Evolutionary conservation across 1,140 invertebrate species (phyloP), one percentile per base, ranked within the genome.

Genomic region (Plutomurus gul): DNA sequence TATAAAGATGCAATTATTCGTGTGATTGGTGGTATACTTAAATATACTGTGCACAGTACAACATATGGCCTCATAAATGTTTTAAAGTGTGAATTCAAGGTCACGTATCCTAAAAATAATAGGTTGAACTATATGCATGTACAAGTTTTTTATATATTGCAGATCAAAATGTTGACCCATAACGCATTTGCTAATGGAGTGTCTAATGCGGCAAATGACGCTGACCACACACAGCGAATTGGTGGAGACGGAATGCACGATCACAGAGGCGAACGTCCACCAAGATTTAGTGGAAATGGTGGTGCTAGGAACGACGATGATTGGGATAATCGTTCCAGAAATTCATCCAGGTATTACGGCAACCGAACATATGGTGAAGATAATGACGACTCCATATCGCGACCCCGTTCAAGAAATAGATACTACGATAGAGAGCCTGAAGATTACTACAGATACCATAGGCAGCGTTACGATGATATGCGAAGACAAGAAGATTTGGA

Each of bases 291-390:
- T 7, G 56, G 27, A 0, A 27, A 30, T 27, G 27, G 25, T 8
- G 18, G 16, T 40, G 10, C 11, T 86, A 88, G 81, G 82, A 86
- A 5, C 85, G 30, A 51, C 16, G 70, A 39, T 13, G 70, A 72
- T 11, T 72, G 70, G 70, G 70, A 72, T 72, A 72, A 13, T 27
- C 70, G 36, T 5, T 72, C 70, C 7, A 18, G 39, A 7, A 20
- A 22, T 39, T 72, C 70, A 7, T 10, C 36, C 3, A 36, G 36
- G 3, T 43, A 65, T n/a, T 51, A 51, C 73, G n/a, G n/a, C n/a
- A 47, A 47, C 46, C 8, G 47, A 25, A 22, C 7, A 18, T 65
- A 65, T 36, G 25, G 56, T 18, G 77, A 47, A 3, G 56, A 39
- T 0, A 39, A 27, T 11, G 76, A 78, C 7, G 60, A 72, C 16